A percentile compares a stretch with the other conserved stretches of the same genome.
phyloP scores from a whole-genome alignment of 2,797 vertebrate species.

The Myiotriccus ornatus region DNA sequence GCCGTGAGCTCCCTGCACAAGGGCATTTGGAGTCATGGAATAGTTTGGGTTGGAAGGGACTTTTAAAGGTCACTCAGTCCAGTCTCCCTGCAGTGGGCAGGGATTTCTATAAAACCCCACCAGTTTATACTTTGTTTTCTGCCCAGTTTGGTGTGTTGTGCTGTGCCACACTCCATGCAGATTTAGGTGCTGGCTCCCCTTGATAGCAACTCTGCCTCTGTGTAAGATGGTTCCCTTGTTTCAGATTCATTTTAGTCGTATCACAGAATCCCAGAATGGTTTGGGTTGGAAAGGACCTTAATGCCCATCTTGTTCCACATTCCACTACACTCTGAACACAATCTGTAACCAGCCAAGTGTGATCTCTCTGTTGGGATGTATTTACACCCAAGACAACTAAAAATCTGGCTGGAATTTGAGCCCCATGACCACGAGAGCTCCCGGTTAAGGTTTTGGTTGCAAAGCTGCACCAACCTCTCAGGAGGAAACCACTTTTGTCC shows the following conservation, averaged over 20 bases:
- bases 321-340: not conserved
- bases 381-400: not conserved
- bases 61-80: not conserved
- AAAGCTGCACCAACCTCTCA: not conserved
- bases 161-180: not conserved
- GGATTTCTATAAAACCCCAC: not conserved
- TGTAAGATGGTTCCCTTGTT: rapidly evolving
- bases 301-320: not conserved
- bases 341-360: not conserved
- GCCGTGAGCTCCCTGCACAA: not conserved
- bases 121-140: not conserved
- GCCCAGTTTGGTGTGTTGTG: not conserved
- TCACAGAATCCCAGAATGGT: not conserved
- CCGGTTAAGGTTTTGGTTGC: not conserved
- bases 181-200: not conserved
- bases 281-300: not conserved
- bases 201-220: rapidly evolving
- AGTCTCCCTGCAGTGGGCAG: not conserved
- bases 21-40: not conserved
- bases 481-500: not conserved
- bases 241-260: not conserved
- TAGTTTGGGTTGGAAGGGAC: not conserved
- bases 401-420: not conserved
- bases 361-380: not conserved
- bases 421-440: not conserved